Evolutionary conservation across 2,797 vertebrate genomes (phyloP).

Genomic region (Myotis pilosus): DNA sequence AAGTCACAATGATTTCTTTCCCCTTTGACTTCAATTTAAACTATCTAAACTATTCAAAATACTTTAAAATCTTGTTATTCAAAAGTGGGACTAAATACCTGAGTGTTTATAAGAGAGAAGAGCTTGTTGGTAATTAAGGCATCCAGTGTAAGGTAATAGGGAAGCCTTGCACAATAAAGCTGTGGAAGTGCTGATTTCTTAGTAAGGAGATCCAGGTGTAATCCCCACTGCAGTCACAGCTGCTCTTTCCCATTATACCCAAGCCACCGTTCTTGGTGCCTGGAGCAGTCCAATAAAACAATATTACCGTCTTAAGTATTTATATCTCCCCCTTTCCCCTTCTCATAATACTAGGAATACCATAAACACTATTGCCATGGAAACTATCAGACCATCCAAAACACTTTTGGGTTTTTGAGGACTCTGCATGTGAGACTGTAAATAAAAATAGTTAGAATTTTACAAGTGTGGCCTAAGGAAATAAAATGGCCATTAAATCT

Average conservation of each 20-base stretch:
- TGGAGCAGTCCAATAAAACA: conserved; percentile 82
- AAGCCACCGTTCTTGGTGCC: conserved; percentile 81
- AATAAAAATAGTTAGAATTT: conserved; percentile 81
- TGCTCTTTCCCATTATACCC: conserved; percentile 77
- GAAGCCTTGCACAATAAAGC: conserved; percentile 43
- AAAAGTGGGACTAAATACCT: neutral
- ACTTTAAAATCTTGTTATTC: conserved; percentile 54
- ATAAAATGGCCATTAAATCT: conserved; percentile 57
- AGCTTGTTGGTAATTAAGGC: conserved; percentile 54
- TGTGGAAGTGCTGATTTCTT: conserved; percentile 62
- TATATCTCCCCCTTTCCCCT: conserved; percentile 86
- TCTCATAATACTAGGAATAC: conserved; percentile 85
- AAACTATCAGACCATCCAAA: conserved; percentile 88
- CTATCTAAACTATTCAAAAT: neutral
- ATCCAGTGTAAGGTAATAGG: conserved; percentile 62
- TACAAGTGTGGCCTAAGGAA: conserved; percentile 49
- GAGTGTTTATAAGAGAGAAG: conserved; percentile 50
- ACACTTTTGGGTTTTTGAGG: conserved; percentile 88
- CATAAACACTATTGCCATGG: conserved; percentile 93
- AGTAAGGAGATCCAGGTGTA: conserved; percentile 73
- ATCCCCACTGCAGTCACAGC: conserved; percentile 75
- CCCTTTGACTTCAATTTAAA: conserved; percentile 29
- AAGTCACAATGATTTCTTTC: conserved; percentile 21
- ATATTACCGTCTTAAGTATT: conserved; percentile 89
- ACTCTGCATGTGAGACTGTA: conserved; percentile 86